These are phyloP conservation scores for Nematopogon swammerdamellus DNA, from an alignment of 2,888 invertebrate genomes.

Conservation along the genomic window DNA sequence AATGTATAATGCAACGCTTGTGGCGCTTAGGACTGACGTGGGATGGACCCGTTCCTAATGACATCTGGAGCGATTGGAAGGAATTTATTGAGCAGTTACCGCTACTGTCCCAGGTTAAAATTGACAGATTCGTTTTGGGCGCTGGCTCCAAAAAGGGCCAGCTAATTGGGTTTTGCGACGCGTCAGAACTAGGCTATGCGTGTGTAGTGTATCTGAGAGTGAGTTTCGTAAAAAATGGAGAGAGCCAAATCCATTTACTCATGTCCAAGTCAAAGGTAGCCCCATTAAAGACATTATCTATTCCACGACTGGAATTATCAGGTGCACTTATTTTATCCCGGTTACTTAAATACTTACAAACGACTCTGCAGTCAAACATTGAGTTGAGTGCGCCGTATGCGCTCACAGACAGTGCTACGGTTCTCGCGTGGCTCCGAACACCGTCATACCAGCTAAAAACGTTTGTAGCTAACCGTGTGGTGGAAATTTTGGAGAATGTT, in stretches of 20 bases:
- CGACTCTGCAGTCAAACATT: neutral
- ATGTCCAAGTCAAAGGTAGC: neutral
- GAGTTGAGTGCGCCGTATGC: neutral
- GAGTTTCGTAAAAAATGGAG: too few relatives aligned
- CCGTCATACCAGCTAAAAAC: neutral
- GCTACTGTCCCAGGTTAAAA: neutral
- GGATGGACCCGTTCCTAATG: neutral
- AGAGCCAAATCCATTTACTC: neutral
- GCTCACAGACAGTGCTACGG: neutral
- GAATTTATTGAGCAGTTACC: neutral
- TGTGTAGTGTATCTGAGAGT: neutral
- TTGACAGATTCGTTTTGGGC: neutral
- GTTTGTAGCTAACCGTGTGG: neutral
- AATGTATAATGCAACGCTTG: neutral
- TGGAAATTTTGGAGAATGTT: neutral
- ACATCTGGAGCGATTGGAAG: neutral
- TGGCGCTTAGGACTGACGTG: neutral
- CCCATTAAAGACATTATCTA: neutral
- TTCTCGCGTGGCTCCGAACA: neutral
- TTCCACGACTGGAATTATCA: neutral
- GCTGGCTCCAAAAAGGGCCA: neutral
- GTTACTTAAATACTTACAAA: neutral
- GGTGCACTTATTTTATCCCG: neutral
- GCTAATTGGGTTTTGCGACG: neutral
- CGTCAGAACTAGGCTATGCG: neutral